These are phyloP conservation scores for Dyspetes luteomarginatus DNA, from an alignment of 2,888 invertebrate species.

Conservation along the genomic window DNA sequence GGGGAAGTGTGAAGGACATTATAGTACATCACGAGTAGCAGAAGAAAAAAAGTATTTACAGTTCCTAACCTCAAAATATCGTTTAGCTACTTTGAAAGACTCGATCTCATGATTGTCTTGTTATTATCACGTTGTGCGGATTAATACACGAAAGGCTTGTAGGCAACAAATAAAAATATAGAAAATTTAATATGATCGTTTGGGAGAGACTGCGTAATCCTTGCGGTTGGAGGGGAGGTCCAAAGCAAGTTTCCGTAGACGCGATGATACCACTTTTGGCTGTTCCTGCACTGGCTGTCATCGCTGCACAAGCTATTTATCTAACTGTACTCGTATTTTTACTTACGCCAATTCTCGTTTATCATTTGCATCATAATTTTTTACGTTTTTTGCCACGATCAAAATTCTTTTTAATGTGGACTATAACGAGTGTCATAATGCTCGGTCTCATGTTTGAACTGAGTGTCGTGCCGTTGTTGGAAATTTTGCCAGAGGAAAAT, in stretches of 20 bases:
- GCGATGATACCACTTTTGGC: conserved; percentile 80
- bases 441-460: conserved; percentile 89
- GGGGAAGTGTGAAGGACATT: not conserved
- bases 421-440: conserved; percentile 87
- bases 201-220: conserved; percentile 74
- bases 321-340: conserved; percentile 79
- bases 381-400: conserved; percentile 84
- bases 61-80: conserved; percentile 55
- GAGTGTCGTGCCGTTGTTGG: conserved; percentile 88
- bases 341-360: conserved; percentile 78
- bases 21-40: not conserved
- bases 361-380: conserved; percentile 80
- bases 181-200: conserved; percentile 71
- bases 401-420: conserved; percentile 91
- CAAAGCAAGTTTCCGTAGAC: conserved; percentile 81
- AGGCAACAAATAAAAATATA: not conserved
- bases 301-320: conserved; percentile 79
- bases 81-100: not conserved
- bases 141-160: not conserved
- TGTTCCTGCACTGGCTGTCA: conserved; percentile 77
- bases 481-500: conserved; percentile 89
- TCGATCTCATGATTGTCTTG: not conserved
- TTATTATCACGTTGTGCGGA: conserved; percentile 9
- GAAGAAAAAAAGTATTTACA: conserved; percentile 19
- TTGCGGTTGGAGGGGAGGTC: conserved; percentile 77